A percentile compares a stretch with the other conserved stretches of the same genome.
phyloP scores from a whole-genome alignment of 2,113 vertebrate species.

The Orcinus orca region DNA sequence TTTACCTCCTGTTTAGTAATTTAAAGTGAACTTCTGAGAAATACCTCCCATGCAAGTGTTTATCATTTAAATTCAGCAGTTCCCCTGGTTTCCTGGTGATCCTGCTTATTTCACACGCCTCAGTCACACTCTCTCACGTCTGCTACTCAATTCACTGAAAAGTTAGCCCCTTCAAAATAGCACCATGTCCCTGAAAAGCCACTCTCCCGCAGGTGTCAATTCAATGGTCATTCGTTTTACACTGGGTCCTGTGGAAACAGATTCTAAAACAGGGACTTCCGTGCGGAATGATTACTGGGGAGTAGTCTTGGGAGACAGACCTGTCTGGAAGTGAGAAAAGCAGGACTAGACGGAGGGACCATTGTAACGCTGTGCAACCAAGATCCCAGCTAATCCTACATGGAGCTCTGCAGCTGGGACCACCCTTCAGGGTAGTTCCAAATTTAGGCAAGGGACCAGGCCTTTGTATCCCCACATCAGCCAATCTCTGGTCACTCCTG shows the following conservation, averaged over 20 bases:
- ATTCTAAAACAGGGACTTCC: neutral
- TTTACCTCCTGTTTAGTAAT: neutral
- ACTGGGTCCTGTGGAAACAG: neutral
- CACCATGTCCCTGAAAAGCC: neutral
- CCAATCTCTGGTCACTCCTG: neutral
- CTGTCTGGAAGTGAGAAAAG: neutral
- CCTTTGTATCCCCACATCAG: neutral
- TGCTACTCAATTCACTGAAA: neutral
- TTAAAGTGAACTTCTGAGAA: slow-evolving; percentile 15
- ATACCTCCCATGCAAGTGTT: neutral
- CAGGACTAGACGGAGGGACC: no score
- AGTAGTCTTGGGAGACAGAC: neutral
- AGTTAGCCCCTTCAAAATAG: neutral
- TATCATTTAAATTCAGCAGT: neutral
- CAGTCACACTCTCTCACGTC: neutral
- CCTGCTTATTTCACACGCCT: neutral
- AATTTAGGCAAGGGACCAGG: neutral
- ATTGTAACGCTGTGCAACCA: neutral
- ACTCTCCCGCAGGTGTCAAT: rapidly evolving
- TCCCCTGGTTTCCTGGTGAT: neutral
- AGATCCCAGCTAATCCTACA: neutral
- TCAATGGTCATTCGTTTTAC: neutral
- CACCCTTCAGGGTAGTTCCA: neutral
- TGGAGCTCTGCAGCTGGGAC: neutral
- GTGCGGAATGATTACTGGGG: neutral